Percentiles rank a stretch among this genome's conserved stretches.
phyloP scores from a whole-genome alignment of 2,888 invertebrate species.

The Agrochola litura region DNA sequence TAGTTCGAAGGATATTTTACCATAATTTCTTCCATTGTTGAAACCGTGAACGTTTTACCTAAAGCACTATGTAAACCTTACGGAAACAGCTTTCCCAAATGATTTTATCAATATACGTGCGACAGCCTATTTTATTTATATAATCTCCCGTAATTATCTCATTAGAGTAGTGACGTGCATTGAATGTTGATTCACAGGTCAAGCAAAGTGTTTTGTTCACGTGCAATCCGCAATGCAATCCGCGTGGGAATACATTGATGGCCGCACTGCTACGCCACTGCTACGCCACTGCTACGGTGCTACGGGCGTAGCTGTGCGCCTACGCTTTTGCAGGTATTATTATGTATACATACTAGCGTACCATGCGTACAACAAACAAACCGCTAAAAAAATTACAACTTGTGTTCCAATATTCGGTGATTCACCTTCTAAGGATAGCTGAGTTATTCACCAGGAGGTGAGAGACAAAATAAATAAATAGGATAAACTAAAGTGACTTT shows the following conservation, averaged over 20 bases:
- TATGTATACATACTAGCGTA: background rate
- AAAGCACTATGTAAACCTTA: conserved; percentile 5
- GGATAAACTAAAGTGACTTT: background rate
- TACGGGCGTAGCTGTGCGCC: conserved; percentile 30
- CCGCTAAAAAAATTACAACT: background rate
- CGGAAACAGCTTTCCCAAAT: conserved; percentile 28
- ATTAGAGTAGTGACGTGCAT: conserved; percentile 44
- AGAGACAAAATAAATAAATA: background rate
- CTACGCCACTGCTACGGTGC: conserved; percentile 32
- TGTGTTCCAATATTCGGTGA: background rate
- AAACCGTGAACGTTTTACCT: conserved; percentile 18
- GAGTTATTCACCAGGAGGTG: background rate
- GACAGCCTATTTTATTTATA: conserved; percentile 50
- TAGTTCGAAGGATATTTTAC: background rate
- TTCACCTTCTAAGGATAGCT: background rate
- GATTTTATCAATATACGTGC: conserved; percentile 34
- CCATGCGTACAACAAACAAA: background rate
- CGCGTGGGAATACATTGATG: background rate
- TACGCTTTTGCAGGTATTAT: background rate
- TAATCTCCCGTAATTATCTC: conserved; percentile 55
- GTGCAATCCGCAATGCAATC: conserved; percentile 16
- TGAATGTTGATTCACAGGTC: conserved; percentile 50
- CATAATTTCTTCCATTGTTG: conserved; percentile 19
- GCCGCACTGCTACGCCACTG: background rate
- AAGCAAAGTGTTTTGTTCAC: conserved; percentile 36